phyloP scores from a whole-genome alignment of 2,113 vertebrate species.

The Chaetodon auriga region DNA sequence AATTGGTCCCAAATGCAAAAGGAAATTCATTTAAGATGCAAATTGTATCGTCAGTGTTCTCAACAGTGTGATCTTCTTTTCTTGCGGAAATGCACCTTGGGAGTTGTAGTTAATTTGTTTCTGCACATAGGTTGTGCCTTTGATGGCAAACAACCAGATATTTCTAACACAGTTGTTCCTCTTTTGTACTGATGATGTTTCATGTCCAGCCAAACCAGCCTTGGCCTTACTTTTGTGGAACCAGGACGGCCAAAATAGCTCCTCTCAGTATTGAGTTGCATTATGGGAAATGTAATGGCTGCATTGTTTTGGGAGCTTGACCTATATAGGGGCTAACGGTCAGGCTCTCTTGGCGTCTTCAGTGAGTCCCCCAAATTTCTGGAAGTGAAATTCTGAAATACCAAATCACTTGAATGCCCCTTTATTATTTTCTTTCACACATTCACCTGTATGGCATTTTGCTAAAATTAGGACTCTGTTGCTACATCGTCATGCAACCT shows the following conservation, averaged over 20 bases:
- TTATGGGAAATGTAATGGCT: neutral
- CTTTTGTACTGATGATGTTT: neutral
- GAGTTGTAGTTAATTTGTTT: too few species aligned
- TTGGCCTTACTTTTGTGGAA: neutral
- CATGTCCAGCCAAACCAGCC: neutral
- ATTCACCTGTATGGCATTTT: slow-evolving; percentile 21
- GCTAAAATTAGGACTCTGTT: slow-evolving; percentile 29
- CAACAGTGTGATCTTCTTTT: too few species aligned
- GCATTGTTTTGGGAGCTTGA: neutral
- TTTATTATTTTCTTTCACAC: slow-evolving; percentile 9
- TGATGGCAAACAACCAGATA: neutral
- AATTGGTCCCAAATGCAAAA: too few species aligned
- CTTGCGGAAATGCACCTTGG: too few species aligned
- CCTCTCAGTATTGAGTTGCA: neutral
- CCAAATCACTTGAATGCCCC: neutral
- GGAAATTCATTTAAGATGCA: too few species aligned
- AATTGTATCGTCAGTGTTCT: too few species aligned
- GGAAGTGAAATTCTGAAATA: neutral
- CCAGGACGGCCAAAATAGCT: neutral
- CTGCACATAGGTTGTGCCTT: too few species aligned
- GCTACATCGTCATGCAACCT: slow-evolving; percentile 2
- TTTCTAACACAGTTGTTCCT: neutral
- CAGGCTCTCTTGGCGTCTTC: neutral
- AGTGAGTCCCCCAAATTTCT: neutral
- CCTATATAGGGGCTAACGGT: too few species aligned